Percentiles rank a stretch among this genome's conserved stretches.
phyloP scores from a whole-genome alignment of 1,140 invertebrate species.

The Brachionus asplanchnoidis region DNA sequence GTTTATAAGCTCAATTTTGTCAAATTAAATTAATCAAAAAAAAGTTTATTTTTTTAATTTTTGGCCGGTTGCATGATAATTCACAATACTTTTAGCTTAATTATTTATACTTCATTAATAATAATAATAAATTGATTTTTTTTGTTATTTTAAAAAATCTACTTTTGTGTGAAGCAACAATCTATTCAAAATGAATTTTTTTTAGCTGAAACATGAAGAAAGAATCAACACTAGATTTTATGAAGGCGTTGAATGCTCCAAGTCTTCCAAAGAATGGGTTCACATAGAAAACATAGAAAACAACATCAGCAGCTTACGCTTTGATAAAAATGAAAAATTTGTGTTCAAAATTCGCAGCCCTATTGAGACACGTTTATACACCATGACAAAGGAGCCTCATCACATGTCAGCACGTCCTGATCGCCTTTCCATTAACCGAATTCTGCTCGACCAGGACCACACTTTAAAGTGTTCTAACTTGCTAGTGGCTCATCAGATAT shows the following conservation, averaged over 20 bases:
- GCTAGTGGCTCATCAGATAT: neutral
- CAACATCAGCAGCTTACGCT: neutral
- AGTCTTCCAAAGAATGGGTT: neutral
- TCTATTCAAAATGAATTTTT: neutral
- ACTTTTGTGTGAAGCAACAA: neutral
- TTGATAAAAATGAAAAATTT: neutral
- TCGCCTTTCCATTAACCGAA: neutral
- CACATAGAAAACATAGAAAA: neutral
- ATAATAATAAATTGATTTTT: no score
- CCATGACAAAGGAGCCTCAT: neutral
- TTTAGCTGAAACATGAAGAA: constrained; percentile 8
- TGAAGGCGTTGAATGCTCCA: neutral
- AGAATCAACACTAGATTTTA: neutral
- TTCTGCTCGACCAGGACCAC: constrained; percentile 1
- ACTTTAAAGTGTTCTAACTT: neutral
- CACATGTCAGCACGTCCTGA: neutral
- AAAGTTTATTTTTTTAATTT: no score
- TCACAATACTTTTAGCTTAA: no score
- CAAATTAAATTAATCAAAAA: no score
- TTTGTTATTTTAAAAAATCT: no score
- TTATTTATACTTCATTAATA: no score
- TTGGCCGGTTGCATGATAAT: no score
- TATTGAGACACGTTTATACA: neutral
- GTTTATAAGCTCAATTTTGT: no score
- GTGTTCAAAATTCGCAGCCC: neutral